These are phyloP conservation scores for Diplazon laetatorius DNA, from an alignment of 2,888 invertebrate genomes.

Conservation along the genomic window DNA sequence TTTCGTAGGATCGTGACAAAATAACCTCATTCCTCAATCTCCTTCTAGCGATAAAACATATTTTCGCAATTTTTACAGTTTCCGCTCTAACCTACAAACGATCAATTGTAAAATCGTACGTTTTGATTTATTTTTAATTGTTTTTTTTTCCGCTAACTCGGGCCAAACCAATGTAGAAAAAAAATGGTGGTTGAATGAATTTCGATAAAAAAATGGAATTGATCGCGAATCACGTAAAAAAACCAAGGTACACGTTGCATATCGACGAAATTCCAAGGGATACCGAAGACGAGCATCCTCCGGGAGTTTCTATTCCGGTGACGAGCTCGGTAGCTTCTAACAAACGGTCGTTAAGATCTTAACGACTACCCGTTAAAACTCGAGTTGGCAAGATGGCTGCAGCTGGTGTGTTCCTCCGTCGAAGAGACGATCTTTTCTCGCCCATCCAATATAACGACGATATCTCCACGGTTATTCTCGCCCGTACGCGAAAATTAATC, in stretches of 20 bases:
- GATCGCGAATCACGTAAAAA: not conserved
- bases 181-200: no score
- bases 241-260: conserved; percentile 19
- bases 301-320: conserved; percentile 76
- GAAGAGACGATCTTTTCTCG: conserved; percentile 6
- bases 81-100: no score
- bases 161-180: no score
- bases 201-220: no score
- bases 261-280: conserved; percentile 52
- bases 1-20: conserved; percentile 24
- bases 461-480: conserved; percentile 20
- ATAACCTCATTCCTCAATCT: conserved; percentile 10
- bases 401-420: conserved; percentile 72
- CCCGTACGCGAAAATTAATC: conserved; percentile 17
- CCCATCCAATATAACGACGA: conserved; percentile 5
- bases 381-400: conserved; percentile 78
- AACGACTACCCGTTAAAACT: conserved; percentile 77
- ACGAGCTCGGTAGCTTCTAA: conserved; percentile 72
- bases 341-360: conserved; percentile 78
- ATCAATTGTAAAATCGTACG: no score
- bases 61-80: conserved; percentile 75
- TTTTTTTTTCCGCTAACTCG: no score
- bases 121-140: no score
- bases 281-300: conserved; percentile 19
- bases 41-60: not conserved